Evolutionary conservation across 2,797 vertebrate species (phyloP).

Genomic region (Meriones psammophilus): DNA sequence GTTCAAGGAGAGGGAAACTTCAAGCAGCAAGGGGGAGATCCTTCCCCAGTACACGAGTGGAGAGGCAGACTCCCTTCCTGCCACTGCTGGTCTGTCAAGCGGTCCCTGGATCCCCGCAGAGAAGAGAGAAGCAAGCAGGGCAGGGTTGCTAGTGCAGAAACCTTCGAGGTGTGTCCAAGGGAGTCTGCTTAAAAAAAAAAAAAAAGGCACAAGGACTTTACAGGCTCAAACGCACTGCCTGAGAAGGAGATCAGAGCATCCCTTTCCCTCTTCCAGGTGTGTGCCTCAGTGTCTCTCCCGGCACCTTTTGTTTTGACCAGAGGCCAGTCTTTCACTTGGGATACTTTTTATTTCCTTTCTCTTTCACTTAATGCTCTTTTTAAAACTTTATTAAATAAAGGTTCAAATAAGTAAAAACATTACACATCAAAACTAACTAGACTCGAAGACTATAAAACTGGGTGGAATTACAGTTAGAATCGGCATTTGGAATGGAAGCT

Average conservation of each 20-base stretch:
- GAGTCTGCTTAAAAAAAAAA: background rate
- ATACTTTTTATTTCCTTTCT: conserved; percentile 18
- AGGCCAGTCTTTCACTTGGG: background rate
- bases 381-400: background rate
- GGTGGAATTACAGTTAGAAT: background rate
- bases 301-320: background rate
- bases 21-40: background rate
- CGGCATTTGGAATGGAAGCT: background rate
- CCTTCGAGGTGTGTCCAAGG: background rate
- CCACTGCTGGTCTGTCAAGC: background rate
- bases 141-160: conserved; percentile 29
- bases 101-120: background rate
- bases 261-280: background rate
- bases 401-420: background rate
- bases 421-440: background rate
- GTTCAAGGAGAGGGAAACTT: background rate
- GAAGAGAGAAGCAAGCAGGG: conserved; percentile 19
- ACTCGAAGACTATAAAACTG: background rate
- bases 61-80: background rate
- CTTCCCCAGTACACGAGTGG: background rate
- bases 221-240: background rate
- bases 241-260: background rate
- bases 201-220: background rate
- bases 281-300: accelerated
- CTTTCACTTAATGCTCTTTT: background rate